Percentiles rank a stretch among this genome's conserved stretches.
Conservation (phyloP, 2,113 vertebrate genomes). For the Ptilonorhynchus violaceus region DNA sequence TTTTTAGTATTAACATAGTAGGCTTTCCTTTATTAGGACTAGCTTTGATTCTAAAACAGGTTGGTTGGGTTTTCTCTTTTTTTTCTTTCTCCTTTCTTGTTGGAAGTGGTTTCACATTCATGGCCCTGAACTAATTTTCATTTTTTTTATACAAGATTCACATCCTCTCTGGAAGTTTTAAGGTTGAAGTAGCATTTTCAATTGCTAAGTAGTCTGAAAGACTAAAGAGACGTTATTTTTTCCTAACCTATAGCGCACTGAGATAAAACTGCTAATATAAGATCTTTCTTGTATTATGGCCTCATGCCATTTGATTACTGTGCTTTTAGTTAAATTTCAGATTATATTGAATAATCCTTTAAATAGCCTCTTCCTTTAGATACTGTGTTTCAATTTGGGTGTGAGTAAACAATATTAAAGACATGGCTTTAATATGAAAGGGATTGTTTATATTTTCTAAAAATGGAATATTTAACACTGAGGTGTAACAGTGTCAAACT, state of each 20-base stretch:
- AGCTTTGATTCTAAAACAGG: background rate
- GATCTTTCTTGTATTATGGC: background rate
- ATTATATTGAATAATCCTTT: background rate
- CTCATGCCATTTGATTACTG: background rate
- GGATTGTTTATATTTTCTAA: background rate
- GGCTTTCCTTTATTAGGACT: background rate
- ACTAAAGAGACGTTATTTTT: background rate
- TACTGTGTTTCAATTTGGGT: background rate
- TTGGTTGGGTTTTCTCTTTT: accelerated
- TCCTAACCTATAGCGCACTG: background rate
- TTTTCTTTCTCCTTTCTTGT: background rate
- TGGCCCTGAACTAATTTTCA: background rate
- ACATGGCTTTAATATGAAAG: background rate
- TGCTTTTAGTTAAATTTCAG: background rate
- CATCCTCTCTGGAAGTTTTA: background rate
- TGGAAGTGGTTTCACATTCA: conserved; percentile 28
- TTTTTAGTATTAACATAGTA: background rate
- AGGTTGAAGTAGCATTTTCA: background rate
- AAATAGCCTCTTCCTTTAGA: background rate
- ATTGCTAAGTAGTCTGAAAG: background rate
- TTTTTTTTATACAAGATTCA: background rate
- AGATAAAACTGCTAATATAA: background rate
- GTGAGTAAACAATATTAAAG: background rate
- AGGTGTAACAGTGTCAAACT: background rate
- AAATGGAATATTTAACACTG: background rate